A percentile compares a stretch with the other conserved stretches of the same genome.
These are phyloP conservation scores for Nycticebus coucang DNA, from an alignment of 2,113 vertebrate species.

Conservation along the genomic window DNA sequence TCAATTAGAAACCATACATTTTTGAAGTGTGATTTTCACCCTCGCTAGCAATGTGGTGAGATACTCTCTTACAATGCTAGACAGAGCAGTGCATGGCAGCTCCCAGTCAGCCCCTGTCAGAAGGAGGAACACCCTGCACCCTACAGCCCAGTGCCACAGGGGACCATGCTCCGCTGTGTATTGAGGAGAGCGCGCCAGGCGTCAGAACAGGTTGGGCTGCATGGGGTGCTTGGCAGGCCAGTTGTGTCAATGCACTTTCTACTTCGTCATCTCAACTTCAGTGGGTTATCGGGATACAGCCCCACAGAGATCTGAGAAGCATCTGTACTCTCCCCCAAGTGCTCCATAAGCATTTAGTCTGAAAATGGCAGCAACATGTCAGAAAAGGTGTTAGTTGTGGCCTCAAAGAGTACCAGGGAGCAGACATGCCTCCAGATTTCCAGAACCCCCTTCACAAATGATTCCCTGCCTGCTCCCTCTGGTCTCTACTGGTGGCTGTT, in stretches of 20 bases:
- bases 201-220: background rate
- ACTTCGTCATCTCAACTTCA: background rate
- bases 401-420: background rate
- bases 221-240: background rate
- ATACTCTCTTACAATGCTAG: background rate
- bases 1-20: background rate
- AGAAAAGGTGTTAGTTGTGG: background rate
- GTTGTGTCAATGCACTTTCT: background rate
- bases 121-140: background rate
- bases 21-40: background rate
- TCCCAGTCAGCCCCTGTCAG: background rate
- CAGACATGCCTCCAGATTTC: background rate
- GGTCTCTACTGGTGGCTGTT: accelerated
- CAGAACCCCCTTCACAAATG: background rate
- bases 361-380: background rate
- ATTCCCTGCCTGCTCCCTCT: background rate
- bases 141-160: background rate
- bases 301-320: background rate
- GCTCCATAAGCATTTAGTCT: accelerated
- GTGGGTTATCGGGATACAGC: background rate
- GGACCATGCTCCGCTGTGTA: background rate
- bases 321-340: background rate
- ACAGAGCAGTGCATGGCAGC: background rate
- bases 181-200: background rate
- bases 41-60: accelerated